phyloP scores from a whole-genome alignment of 2,888 invertebrate genomes.

The Stenodema calcarata region DNA sequence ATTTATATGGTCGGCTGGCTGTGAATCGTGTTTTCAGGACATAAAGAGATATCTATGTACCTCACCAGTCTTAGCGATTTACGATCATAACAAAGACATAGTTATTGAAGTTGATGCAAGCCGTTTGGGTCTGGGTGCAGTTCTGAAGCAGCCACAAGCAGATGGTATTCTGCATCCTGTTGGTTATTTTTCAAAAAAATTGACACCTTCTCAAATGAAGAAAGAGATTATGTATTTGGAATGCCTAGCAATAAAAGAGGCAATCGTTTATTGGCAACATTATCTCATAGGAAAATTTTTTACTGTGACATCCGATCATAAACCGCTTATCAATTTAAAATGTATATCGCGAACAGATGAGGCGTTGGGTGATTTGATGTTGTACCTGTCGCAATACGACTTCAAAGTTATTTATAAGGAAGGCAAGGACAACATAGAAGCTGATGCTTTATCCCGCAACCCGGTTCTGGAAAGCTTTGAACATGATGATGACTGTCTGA shows the following conservation, averaged over 20 bases:
- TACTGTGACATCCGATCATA: slow-evolving; percentile 39
- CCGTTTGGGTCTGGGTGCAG: too few relatives aligned
- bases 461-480: slow-evolving; percentile 27
- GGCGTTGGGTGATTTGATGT: slow-evolving; percentile 1
- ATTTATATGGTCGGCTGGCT: too few relatives aligned
- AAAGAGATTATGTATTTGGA: slow-evolving; percentile 54
- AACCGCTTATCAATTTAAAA: slow-evolving; percentile 22
- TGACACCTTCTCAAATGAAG: slow-evolving; percentile 53
- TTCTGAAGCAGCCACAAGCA: not conserved
- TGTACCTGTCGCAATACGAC: slow-evolving; percentile 24
- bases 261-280: slow-evolving; percentile 53
- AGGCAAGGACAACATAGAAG: not conserved
- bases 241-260: slow-evolving; percentile 56
- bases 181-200: slow-evolving; percentile 53
- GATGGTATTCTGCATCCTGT: slow-evolving; percentile 29
- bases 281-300: slow-evolving; percentile 8
- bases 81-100: too few relatives aligned
- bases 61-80: too few relatives aligned
- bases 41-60: too few relatives aligned
- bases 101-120: too few relatives aligned
- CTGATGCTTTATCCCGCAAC: slow-evolving; percentile 4
- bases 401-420: slow-evolving; percentile 6
- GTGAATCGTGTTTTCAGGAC: too few relatives aligned
- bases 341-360: not conserved
- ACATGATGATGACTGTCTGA: too few relatives aligned